A percentile compares a stretch with the other conserved stretches of the same genome.
These are phyloP conservation scores for Cacatua alba DNA, from an alignment of 2,113 vertebrate genomes.

Conservation along the genomic window DNA sequence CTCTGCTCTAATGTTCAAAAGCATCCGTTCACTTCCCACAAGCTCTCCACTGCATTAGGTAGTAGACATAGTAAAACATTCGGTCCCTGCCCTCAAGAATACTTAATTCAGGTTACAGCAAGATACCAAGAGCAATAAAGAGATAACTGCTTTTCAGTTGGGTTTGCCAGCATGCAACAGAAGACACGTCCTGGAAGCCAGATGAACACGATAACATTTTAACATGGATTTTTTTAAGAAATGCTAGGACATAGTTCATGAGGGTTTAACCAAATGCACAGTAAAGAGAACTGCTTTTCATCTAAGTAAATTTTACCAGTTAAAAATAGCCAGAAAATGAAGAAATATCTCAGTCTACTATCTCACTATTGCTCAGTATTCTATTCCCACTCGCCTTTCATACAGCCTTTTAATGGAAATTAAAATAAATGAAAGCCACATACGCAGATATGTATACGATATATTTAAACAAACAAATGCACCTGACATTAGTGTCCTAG, in stretches of 20 bases:
- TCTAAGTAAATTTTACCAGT: background rate
- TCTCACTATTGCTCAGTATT: background rate
- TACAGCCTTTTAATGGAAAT: background rate
- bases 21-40: background rate
- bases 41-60: background rate
- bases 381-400: background rate
- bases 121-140: background rate
- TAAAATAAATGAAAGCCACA: background rate
- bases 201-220: background rate
- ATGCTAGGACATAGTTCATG: background rate
- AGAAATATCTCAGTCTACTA: background rate
- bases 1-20: background rate
- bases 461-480: background rate
- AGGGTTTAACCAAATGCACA: background rate
- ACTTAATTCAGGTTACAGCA: background rate
- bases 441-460: background rate
- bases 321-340: background rate
- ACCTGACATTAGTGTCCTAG: background rate
- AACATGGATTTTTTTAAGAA: background rate
- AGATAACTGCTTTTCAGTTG: background rate
- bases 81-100: background rate
- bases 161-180: background rate
- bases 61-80: background rate
- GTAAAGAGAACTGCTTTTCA: background rate
- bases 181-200: background rate